Conservation (phyloP, 2,888 invertebrate species). For the Malthinus flaveolus region DNA sequence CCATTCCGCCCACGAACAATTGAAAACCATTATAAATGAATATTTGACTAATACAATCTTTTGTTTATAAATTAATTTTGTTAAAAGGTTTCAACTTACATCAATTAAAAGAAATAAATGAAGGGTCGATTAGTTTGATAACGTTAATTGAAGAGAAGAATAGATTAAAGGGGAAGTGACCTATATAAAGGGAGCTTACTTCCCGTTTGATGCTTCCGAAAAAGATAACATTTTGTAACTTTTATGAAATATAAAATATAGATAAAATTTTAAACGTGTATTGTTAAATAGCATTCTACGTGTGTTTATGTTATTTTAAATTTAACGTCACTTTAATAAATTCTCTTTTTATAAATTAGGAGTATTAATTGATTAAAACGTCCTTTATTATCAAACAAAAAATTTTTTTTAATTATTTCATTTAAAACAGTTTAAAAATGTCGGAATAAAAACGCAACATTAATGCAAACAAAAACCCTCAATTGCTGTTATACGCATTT, state of each 20-base stretch:
- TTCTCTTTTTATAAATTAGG: no score
- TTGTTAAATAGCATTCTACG: slow-evolving; percentile 10
- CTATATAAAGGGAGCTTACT: slow-evolving; percentile 30
- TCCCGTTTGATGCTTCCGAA: slow-evolving; percentile 27
- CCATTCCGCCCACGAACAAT: no score
- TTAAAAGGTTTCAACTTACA: slow-evolving; percentile 15
- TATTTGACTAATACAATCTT: slow-evolving; percentile 1
- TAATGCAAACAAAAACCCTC: no score
- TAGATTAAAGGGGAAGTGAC: slow-evolving; percentile 33
- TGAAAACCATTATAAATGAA: no score
- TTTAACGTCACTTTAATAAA: no score
- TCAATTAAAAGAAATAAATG: slow-evolving; percentile 28
- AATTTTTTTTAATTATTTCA: no score
- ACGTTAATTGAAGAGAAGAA: slow-evolving; percentile 31
- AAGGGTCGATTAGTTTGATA: slow-evolving; percentile 24
- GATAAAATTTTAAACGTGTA: slow-evolving; percentile 13
- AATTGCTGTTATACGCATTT: no score
- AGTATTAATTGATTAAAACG: no score
- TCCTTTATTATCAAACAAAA: no score
- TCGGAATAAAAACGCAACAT: no score
- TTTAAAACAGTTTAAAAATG: no score
- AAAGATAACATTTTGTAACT: slow-evolving; percentile 26
- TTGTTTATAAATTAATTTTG: slow-evolving; percentile 12
- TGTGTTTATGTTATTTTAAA: no score
- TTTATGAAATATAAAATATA: slow-evolving; percentile 24